Evolutionary conservation across 2,113 vertebrate genomes (phyloP).

Genomic region (Actenoides lindsayi): DNA sequence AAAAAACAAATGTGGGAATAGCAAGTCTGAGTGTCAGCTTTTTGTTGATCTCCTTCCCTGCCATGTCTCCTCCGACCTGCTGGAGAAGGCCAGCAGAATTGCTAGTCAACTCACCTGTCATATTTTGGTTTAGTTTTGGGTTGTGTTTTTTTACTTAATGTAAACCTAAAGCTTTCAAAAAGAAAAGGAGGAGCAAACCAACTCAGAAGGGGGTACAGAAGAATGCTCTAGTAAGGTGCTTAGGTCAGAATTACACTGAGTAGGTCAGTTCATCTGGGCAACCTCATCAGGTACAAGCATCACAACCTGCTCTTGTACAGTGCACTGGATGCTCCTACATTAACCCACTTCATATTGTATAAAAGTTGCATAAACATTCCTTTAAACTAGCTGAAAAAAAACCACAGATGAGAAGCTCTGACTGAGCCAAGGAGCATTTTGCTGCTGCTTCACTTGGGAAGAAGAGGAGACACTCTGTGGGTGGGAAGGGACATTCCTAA

Average conservation of each 20-base stretch:
- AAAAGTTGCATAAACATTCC: not conserved
- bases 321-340: not conserved
- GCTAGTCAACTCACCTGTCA: not conserved
- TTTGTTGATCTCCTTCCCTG: not conserved
- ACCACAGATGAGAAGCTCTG: not conserved
- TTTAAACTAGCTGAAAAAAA: not conserved
- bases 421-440: not conserved
- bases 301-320: not conserved
- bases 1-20: not conserved
- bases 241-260: not conserved
- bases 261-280: not conserved
- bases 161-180: not conserved
- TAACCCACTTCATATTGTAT: not conserved
- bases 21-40: not conserved
- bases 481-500: constrained; percentile 5
- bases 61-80: not conserved
- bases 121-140: no score
- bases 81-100: not conserved
- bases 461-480: not conserved
- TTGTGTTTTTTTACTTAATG: not conserved
- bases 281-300: rapidly evolving
- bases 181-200: not conserved
- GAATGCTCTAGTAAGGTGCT: not conserved
- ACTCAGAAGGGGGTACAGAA: not conserved
- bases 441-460: not conserved